These are phyloP conservation scores for Portevinia maculata DNA, from an alignment of 2,888 invertebrate species.

Conservation along the genomic window DNA sequence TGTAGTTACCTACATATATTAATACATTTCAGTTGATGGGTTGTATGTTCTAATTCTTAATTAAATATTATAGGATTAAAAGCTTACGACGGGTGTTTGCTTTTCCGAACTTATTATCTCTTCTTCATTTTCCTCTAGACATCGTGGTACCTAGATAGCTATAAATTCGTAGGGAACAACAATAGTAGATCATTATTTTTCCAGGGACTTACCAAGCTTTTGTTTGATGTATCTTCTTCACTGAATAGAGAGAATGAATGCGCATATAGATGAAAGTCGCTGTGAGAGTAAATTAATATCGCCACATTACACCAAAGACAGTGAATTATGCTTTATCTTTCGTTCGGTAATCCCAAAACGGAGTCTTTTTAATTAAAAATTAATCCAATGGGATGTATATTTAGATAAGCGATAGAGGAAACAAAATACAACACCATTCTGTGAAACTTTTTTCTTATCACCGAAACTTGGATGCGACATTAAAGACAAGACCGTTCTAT, in stretches of 20 bases:
- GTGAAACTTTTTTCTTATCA: slow-evolving; percentile 4
- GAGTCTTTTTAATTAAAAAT: slow-evolving; percentile 60
- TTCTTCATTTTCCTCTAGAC: not conserved
- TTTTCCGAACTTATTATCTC: slow-evolving; percentile 38
- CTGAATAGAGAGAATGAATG: slow-evolving; percentile 2
- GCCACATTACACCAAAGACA: slow-evolving; percentile 26
- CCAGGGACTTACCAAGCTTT: slow-evolving; percentile 42
- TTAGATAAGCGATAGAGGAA: slow-evolving; percentile 23
- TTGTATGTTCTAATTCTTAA: slow-evolving; percentile 44
- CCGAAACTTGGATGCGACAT: not conserved
- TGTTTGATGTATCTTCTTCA: slow-evolving; percentile 1
- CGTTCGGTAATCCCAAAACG: slow-evolving; percentile 39
- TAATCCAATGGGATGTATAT: slow-evolving; percentile 56
- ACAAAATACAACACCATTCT: slow-evolving; percentile 10
- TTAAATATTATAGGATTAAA: slow-evolving; percentile 65
- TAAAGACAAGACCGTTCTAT: not conserved
- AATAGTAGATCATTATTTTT: slow-evolving; percentile 11
- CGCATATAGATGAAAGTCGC: slow-evolving; percentile 15
- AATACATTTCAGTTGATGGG: not conserved
- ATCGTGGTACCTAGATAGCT: too few species aligned
- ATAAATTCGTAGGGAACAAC: not conserved
- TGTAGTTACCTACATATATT: not conserved
- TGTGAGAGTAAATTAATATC: slow-evolving; percentile 21
- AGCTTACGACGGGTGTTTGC: slow-evolving; percentile 54
- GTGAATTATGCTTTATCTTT: slow-evolving; percentile 41